Percentiles rank a stretch among this genome's conserved stretches.
phyloP scores from a whole-genome alignment of 2,113 vertebrate species.

The Cyprinodon tularosa region DNA sequence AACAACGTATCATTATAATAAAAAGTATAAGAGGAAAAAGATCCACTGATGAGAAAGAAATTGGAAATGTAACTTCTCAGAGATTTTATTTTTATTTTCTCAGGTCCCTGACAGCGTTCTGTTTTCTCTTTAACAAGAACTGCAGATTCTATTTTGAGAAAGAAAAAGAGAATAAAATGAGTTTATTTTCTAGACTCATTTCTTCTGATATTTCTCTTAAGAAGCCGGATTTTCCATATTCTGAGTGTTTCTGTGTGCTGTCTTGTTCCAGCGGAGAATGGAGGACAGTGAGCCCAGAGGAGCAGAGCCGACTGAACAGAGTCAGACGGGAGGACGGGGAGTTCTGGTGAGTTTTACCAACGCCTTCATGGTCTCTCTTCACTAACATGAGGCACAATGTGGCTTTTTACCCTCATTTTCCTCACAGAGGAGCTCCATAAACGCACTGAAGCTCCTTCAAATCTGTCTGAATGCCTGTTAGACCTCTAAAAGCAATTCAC shows the following conservation, averaged over 20 bases:
- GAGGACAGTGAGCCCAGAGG: conserved; percentile 43
- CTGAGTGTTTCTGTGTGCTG: neutral
- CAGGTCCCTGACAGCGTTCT: too few species aligned
- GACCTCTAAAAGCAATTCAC: too few species aligned
- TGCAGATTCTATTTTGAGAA: too few species aligned
- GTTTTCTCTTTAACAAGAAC: too few species aligned
- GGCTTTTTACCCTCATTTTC: neutral
- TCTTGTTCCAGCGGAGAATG: conserved; percentile 61
- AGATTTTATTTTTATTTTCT: too few species aligned
- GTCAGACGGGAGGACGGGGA: conserved; percentile 64
- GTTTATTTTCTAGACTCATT: neutral
- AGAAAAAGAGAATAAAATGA: too few species aligned
- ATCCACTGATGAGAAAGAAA: too few species aligned
- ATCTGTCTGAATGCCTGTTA: too few species aligned
- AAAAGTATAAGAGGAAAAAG: too few species aligned
- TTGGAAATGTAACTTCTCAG: too few species aligned
- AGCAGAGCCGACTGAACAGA: conserved; percentile 59
- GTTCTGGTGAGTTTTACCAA: conserved; percentile 67
- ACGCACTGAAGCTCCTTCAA: neutral
- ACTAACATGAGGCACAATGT: neutral
- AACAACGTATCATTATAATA: too few species aligned
- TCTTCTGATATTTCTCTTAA: neutral
- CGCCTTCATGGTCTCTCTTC: neutral
- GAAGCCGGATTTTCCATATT: neutral
- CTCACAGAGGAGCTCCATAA: neutral